Conservation (phyloP, 2,888 invertebrate genomes). For the Oithona nana region DNA sequence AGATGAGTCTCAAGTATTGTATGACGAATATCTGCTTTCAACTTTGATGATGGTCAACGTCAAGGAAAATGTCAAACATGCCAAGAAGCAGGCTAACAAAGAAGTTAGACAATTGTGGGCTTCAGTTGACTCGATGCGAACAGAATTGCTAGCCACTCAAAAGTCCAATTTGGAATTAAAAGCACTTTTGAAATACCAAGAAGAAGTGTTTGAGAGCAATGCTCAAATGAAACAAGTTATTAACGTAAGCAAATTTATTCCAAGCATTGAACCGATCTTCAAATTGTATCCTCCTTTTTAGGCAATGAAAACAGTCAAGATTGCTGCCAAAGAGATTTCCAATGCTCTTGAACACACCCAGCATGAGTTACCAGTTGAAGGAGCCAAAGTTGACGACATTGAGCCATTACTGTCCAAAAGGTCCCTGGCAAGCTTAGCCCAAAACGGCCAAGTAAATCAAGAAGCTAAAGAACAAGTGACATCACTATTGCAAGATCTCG, state of each 20-base stretch:
- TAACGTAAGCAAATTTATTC: background rate
- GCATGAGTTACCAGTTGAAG: background rate
- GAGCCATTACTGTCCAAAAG: background rate
- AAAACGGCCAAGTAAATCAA: background rate
- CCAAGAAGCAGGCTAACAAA: background rate
- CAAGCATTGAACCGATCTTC: background rate
- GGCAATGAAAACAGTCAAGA: background rate
- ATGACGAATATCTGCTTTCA: background rate
- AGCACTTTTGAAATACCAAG: no score
- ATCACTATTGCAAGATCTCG: background rate
- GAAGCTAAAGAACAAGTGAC: background rate
- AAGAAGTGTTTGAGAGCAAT: background rate
- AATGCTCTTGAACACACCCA: background rate
- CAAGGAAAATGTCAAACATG: background rate
- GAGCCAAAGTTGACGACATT: background rate
- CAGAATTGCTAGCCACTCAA: no score
- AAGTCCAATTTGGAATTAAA: no score
- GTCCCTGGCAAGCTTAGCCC: background rate
- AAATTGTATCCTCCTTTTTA: background rate
- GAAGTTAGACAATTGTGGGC: no score
- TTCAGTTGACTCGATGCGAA: no score
- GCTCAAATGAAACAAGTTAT: background rate
- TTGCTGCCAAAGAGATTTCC: background rate
- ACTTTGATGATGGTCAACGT: background rate
- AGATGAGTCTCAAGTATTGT: background rate